phyloP scores from a whole-genome alignment of 2,888 invertebrate species.

The Epinotia nisella region DNA sequence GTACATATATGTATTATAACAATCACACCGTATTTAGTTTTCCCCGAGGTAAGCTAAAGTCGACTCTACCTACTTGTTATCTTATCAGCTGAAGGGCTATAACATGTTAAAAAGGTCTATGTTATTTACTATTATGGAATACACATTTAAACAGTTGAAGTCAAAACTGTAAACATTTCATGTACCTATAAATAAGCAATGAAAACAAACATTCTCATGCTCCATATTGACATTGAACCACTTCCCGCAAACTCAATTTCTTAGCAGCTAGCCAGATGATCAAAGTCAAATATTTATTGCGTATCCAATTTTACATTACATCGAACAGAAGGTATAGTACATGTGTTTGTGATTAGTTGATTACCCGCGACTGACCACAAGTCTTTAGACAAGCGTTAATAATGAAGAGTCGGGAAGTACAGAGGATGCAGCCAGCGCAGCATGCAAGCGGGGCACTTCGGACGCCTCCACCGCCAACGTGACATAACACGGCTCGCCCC shows the following conservation, averaged over 20 bases:
- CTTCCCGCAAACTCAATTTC: slow-evolving; percentile 16
- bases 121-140: not conserved
- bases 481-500: slow-evolving; percentile 76
- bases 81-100: not conserved
- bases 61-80: not conserved
- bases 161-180: not conserved
- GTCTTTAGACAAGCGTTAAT: slow-evolving; percentile 63
- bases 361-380: slow-evolving; percentile 56
- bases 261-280: slow-evolving; percentile 3
- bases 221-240: slow-evolving; percentile 11
- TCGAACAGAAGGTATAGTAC: too few relatives aligned
- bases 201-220: slow-evolving; percentile 2
- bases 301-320: too few relatives aligned
- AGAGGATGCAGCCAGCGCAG: slow-evolving; percentile 67
- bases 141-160: not conserved
- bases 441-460: slow-evolving; percentile 55
- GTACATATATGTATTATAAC: too few relatives aligned
- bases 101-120: not conserved
- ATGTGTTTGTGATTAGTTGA: too few relatives aligned
- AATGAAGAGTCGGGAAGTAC: slow-evolving; percentile 74
- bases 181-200: slow-evolving; percentile 3
- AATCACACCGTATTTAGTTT: not conserved
- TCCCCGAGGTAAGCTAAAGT: too few relatives aligned
- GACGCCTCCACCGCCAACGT: slow-evolving; percentile 72
- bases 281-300: too few relatives aligned